Percentiles rank a stretch among this genome's conserved stretches.
Conservation (phyloP, 2,113 vertebrate genomes). For the Rhinolophus ferrumequinum region DNA sequence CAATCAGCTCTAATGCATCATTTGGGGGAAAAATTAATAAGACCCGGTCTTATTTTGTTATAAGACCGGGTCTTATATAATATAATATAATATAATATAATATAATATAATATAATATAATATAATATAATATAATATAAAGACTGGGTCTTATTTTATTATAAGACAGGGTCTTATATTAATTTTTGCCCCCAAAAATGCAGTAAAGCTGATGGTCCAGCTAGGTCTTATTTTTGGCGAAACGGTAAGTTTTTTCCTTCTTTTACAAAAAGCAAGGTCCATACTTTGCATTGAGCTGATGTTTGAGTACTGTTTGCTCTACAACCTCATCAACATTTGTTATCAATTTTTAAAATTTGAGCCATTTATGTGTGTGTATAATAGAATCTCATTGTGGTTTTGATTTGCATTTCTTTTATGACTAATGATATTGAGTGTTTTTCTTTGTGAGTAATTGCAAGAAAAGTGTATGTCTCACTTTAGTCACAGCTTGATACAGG, state of each 20-base stretch:
- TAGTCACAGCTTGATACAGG: not conserved
- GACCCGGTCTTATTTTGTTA: too few species aligned
- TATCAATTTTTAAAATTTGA: not conserved
- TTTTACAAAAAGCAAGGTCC: not conserved
- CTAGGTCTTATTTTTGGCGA: too few species aligned
- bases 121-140: too few species aligned
- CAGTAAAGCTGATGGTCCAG: too few species aligned
- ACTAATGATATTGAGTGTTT: not conserved
- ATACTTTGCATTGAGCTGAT: not conserved
- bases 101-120: too few species aligned
- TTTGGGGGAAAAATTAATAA: too few species aligned
- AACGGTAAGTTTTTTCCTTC: not conserved
- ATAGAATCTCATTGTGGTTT: not conserved
- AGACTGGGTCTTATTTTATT: too few species aligned
- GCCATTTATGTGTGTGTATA: not conserved
- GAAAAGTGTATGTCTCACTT: not conserved
- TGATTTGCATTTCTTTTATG: not conserved
- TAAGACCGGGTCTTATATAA: too few species aligned
- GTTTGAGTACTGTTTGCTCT: not conserved
- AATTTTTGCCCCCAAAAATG: too few species aligned
- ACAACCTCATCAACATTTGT: not conserved
- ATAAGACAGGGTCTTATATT: too few species aligned
- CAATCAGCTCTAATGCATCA: too few species aligned
- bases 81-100: too few species aligned
- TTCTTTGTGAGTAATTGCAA: not conserved